These are phyloP conservation scores for Cathartes aura DNA, from an alignment of 2,113 vertebrate species.

Conservation along the genomic window DNA sequence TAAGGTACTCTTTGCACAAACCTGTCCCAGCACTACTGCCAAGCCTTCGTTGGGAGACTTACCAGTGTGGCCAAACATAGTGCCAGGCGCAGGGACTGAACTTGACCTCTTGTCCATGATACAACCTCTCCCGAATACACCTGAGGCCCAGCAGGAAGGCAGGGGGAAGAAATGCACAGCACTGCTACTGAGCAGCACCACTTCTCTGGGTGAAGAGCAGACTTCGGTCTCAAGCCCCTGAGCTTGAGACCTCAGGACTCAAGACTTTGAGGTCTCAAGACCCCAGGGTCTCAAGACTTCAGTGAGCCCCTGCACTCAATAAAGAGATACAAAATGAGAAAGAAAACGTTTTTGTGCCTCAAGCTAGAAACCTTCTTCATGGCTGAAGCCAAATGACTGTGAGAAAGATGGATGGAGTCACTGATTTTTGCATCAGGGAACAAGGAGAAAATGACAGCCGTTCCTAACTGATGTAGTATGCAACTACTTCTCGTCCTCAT, in stretches of 20 bases:
- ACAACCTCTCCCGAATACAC: neutral
- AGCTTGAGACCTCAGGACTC: too few species aligned
- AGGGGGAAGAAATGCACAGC: neutral
- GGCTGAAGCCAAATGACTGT: neutral
- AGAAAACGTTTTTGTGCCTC: neutral
- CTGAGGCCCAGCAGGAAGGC: neutral
- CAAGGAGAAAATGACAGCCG: neutral
- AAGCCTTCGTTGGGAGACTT: neutral
- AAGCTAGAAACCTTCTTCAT: neutral
- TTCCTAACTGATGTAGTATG: neutral
- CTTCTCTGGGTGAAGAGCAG: neutral
- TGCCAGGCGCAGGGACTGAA: neutral
- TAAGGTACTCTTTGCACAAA: neutral
- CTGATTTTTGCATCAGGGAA: neutral
- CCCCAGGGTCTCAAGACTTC: too few species aligned
- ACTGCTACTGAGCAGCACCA: neutral
- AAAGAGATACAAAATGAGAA: neutral
- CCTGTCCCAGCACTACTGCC: neutral
- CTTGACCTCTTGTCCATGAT: neutral
- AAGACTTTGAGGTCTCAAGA: too few species aligned
- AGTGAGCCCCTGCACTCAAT: neutral
- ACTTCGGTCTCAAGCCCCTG: neutral
- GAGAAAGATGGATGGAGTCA: neutral
- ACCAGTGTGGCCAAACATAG: neutral
- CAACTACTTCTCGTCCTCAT: neutral